These are phyloP conservation scores for Porites rus DNA, from an alignment of 92 coral and sea anemone genomes.

Conservation along the genomic window DNA sequence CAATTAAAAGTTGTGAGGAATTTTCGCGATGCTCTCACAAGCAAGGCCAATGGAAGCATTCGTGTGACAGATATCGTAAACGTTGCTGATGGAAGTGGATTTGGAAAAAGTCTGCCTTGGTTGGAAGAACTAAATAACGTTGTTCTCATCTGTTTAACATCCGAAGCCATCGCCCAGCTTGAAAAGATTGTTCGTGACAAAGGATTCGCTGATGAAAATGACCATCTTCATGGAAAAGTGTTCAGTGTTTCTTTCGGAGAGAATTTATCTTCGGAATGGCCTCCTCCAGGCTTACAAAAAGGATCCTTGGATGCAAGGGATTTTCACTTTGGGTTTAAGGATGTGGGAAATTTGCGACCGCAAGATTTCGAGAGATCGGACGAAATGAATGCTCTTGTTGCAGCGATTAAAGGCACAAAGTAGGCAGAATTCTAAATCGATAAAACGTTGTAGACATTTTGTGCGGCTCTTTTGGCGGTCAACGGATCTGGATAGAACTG, in stretches of 20 bases:
- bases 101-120: slow-evolving; percentile 66
- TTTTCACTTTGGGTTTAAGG: slow-evolving; percentile 44
- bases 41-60: slow-evolving; percentile 70
- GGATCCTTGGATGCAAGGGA: slow-evolving; percentile 51
- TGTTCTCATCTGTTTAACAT: slow-evolving; percentile 76
- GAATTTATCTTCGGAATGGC: slow-evolving; percentile 76
- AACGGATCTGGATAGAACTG: not conserved
- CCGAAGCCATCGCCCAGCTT: slow-evolving; percentile 73
- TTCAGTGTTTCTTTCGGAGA: slow-evolving; percentile 87
- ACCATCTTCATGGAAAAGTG: slow-evolving; percentile 77
- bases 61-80: slow-evolving; percentile 66
- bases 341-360: slow-evolving; percentile 21
- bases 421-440: not conserved
- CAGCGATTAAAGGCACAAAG: slow-evolving; percentile 75
- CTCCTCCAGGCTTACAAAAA: slow-evolving; percentile 69
- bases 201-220: slow-evolving; percentile 67
- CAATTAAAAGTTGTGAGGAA: slow-evolving; percentile 71
- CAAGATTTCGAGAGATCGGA: slow-evolving; percentile 54
- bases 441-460: not conserved
- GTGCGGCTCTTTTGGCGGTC: not conserved
- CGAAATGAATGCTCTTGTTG: slow-evolving; percentile 73
- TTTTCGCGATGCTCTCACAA: slow-evolving; percentile 83
- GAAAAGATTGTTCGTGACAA: slow-evolving; percentile 64
- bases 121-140: slow-evolving; percentile 75
- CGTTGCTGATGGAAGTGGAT: slow-evolving; percentile 66